A percentile compares a stretch with the other conserved stretches of the same genome.
Evolutionary conservation across 1,140 invertebrate genomes (phyloP).

Genomic region (Mizuhopecten yessoensis): DNA sequence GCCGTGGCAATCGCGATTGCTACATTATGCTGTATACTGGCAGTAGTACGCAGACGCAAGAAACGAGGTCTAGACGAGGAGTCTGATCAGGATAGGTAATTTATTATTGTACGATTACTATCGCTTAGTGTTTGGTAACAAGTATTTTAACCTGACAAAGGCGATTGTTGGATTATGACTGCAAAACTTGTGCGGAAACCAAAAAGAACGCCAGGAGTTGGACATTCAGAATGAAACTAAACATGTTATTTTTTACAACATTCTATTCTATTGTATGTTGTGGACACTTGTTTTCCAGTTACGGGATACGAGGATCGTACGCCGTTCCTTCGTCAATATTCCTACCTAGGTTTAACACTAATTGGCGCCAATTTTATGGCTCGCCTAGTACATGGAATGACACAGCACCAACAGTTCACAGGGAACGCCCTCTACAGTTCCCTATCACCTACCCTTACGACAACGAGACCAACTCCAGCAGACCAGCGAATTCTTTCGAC

Average conservation of each 20-base stretch:
- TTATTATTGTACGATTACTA: background rate
- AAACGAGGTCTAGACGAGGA: background rate
- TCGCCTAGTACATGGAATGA: background rate
- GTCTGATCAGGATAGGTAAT: slow-evolving; percentile 2
- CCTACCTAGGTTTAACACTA: slow-evolving; percentile 1
- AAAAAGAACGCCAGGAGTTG: too few relatives aligned
- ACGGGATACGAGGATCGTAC: background rate
- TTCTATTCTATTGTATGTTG: too few relatives aligned
- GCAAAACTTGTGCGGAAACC: too few relatives aligned
- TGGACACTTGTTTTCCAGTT: background rate
- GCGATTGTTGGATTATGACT: too few relatives aligned
- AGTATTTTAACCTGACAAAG: too few relatives aligned
- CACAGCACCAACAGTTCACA: background rate
- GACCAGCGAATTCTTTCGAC: background rate
- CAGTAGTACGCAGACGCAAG: background rate
- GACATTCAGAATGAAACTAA: too few relatives aligned
- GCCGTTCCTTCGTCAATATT: background rate
- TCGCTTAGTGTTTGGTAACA: too few relatives aligned
- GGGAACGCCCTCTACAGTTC: background rate
- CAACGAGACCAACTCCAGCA: background rate
- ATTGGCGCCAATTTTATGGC: slow-evolving; percentile 5
- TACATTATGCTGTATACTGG: background rate
- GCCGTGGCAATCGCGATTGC: background rate
- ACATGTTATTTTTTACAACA: too few relatives aligned
- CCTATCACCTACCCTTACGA: background rate